Conservation (phyloP, 2,797 vertebrate species). For the Enteromius trimaculatus region DNA sequence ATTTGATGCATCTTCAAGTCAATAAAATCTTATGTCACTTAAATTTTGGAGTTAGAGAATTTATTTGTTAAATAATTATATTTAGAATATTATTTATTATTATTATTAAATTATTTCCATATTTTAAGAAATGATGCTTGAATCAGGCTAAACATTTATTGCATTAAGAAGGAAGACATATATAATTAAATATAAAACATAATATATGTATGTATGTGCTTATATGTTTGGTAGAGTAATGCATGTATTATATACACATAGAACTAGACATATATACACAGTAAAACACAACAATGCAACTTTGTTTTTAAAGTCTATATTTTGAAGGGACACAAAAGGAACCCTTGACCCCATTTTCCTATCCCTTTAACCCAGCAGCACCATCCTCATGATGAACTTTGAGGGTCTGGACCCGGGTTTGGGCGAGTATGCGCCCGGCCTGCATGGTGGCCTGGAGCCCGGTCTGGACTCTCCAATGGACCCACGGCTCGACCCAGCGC, state of each 20-base stretch:
- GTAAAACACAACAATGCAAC: neutral
- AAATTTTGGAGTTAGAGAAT: neutral
- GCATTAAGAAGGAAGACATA: neutral
- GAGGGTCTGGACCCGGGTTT: constrained; percentile 88
- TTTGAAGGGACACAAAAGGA: neutral
- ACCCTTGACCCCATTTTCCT: neutral
- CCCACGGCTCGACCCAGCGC: constrained; percentile 83
- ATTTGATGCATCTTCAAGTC: neutral
- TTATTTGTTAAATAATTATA: too few relatives aligned
- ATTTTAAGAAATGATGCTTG: neutral
- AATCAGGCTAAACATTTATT: neutral
- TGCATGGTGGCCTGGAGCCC: constrained; percentile 78
- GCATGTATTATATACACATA: neutral
- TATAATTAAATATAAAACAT: neutral
- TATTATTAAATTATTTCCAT: neutral
- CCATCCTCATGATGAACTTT: constrained; percentile 87
- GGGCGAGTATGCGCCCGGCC: constrained; percentile 82
- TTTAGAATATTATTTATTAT: too few relatives aligned
- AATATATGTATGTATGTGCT: neutral
- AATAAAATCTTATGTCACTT: neutral
- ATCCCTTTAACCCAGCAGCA: constrained; percentile 33
- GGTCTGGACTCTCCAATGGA: constrained; percentile 87
- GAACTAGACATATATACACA: neutral
- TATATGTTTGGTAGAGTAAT: too few relatives aligned
- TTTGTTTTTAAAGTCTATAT: neutral